Percentiles rank a stretch among this genome's conserved stretches.
Conservation (phyloP, 2,113 vertebrate genomes). For the Psammodynastes pulverulentus region DNA sequence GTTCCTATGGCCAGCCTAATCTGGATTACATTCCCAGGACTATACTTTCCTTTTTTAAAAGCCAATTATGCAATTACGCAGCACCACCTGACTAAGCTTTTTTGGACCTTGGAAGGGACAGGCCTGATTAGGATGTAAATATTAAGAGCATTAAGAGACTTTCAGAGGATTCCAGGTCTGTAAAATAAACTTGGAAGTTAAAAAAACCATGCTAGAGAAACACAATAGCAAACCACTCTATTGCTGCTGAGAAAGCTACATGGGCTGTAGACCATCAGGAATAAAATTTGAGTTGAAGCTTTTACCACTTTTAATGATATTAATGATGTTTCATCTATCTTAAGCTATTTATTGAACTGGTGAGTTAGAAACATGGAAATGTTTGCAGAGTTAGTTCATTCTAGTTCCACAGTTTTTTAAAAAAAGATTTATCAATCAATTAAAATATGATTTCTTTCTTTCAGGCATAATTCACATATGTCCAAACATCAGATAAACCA, state of each 20-base stretch:
- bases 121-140: not conserved
- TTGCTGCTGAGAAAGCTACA: not conserved
- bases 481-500: constrained; percentile 83
- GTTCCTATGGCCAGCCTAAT: too few relatives aligned
- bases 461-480: constrained; percentile 84
- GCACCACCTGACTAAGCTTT: not conserved
- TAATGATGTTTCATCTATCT: not conserved
- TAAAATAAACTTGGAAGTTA: not conserved
- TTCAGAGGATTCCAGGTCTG: not conserved
- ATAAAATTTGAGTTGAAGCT: not conserved
- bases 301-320: not conserved
- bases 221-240: not conserved
- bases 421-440: not conserved
- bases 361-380: not conserved
- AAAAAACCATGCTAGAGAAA: not conserved
- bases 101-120: not conserved
- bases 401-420: not conserved
- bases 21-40: not conserved
- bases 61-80: not conserved
- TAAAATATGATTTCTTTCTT: constrained; percentile 29
- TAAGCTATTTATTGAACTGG: not conserved
- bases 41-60: not conserved
- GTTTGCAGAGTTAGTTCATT: not conserved
- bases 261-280: not conserved
- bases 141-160: not conserved